These are phyloP conservation scores for Megamerina dolium DNA, from an alignment of 2,888 invertebrate genomes.

Conservation along the genomic window DNA sequence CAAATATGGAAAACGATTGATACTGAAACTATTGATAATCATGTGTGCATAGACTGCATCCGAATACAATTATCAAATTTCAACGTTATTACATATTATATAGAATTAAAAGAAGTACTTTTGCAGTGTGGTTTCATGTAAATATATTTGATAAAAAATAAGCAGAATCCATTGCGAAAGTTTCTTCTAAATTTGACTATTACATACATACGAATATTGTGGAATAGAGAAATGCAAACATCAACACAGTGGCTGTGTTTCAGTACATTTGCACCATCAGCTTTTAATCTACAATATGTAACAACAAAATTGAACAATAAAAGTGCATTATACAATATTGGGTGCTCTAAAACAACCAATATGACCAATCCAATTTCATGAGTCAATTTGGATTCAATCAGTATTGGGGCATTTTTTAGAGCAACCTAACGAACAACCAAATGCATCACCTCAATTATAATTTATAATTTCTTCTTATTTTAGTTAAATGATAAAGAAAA, in stretches of 20 bases:
- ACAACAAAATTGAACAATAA: too few species aligned
- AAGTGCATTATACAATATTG: too few species aligned
- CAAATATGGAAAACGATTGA: too few species aligned
- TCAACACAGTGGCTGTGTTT: slow-evolving; percentile 3
- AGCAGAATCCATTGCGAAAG: slow-evolving; percentile 45
- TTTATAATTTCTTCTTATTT: slow-evolving; percentile 11
- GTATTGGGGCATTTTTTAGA: slow-evolving; percentile 50
- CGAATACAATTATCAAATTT: too few species aligned
- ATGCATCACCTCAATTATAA: slow-evolving; percentile 11
- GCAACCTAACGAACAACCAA: slow-evolving; percentile 31
- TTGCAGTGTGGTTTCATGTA: slow-evolving; percentile 45
- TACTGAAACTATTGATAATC: too few species aligned
- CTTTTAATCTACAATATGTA: too few species aligned
- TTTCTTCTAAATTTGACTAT: too few species aligned
- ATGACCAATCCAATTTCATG: slow-evolving; percentile 49
- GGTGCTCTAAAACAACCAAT: slow-evolving; percentile 47
- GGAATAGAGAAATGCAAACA: too few species aligned
- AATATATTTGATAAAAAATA: slow-evolving; percentile 25
- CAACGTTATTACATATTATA: background rate
- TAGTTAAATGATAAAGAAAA: slow-evolving; percentile 7
- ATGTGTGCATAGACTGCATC: too few species aligned
- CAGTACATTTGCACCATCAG: slow-evolving; percentile 11
- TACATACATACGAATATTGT: too few species aligned
- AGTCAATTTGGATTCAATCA: slow-evolving; percentile 49
- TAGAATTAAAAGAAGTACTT: slow-evolving; percentile 29